Conservation (phyloP, 2,888 invertebrate genomes). For the Operophtera brumata region DNA sequence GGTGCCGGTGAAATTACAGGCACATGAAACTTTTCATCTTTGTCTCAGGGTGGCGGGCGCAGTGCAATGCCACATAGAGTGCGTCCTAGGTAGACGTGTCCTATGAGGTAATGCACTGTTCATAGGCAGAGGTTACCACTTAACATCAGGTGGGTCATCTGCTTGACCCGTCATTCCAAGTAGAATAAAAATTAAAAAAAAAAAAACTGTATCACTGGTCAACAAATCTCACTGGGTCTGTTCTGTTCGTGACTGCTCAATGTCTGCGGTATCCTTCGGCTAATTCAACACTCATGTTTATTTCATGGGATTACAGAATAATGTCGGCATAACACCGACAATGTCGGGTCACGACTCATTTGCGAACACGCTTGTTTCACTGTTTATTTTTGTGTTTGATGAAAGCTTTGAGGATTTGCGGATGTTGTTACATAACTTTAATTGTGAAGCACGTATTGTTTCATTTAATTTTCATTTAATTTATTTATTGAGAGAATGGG, state of each 20-base stretch:
- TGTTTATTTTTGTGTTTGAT: conserved; percentile 23
- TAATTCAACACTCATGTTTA: conserved; percentile 59
- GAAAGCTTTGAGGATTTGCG: conserved; percentile 8
- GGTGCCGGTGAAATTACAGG: too few species aligned
- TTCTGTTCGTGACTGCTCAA: conserved; percentile 16
- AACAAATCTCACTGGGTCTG: neutral
- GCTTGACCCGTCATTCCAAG: too few species aligned
- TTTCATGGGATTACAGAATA: conserved; percentile 54
- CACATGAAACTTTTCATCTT: too few species aligned
- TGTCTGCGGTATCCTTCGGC: conserved; percentile 33
- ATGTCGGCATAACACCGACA: conserved; percentile 44
- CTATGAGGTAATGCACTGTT: too few species aligned
- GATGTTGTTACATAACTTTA: neutral
- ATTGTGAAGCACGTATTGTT: neutral
- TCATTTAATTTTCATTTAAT: neutral
- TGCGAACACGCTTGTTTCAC: conserved; percentile 36
- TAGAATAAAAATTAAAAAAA: too few species aligned
- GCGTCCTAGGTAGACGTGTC: too few species aligned
- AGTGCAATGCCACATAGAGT: too few species aligned
- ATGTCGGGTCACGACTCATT: conserved; percentile 44
- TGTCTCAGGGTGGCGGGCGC: too few species aligned
- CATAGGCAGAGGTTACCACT: too few species aligned
- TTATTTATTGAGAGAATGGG: too few species aligned
- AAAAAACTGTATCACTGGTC: neutral
- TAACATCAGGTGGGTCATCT: too few species aligned